phyloP scores from a whole-genome alignment of 2,888 invertebrate species.

The Monochamus alternatus region DNA sequence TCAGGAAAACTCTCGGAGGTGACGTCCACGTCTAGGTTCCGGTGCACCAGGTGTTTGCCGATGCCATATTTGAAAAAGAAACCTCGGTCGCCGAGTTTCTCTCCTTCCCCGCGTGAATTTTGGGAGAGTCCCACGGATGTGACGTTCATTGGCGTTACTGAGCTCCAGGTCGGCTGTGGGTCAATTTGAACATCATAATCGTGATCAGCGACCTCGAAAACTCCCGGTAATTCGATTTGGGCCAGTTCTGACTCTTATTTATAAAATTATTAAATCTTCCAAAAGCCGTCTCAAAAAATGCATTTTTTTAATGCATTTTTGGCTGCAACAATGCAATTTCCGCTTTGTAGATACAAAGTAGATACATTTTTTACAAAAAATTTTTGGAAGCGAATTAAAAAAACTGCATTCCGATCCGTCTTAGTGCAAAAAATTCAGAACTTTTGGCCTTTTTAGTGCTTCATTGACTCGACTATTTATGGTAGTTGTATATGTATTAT shows the following conservation, averaged over 20 bases:
- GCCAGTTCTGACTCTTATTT: neutral
- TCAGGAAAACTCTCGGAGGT: constrained; percentile 18
- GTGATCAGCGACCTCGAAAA: constrained; percentile 23
- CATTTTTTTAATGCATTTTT: constrained; percentile 23
- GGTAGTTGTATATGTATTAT: no score
- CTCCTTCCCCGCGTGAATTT: constrained; percentile 13
- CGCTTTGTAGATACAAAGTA: constrained; percentile 5
- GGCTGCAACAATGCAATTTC: neutral
- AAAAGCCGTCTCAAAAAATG: constrained; percentile 8
- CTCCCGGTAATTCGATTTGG: constrained; percentile 11
- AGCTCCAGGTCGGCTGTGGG: no score
- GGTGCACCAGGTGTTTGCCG: constrained; percentile 16
- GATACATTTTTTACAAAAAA: constrained; percentile 12
- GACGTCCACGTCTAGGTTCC: constrained; percentile 19
- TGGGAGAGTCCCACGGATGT: constrained; percentile 22
- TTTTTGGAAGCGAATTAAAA: constrained; percentile 16
- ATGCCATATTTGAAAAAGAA: constrained; percentile 13
- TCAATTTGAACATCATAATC: constrained; percentile 14
- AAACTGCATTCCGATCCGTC: neutral
- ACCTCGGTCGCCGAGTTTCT: constrained; percentile 13
- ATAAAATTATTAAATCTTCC: no score
- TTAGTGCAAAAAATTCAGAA: no score
- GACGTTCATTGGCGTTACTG: constrained; percentile 13
- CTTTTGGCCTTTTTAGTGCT: no score
- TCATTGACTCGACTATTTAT: no score